A percentile compares a stretch with the other conserved stretches of the same genome.
Evolutionary conservation across 1,140 invertebrate species (phyloP).

Genomic region (Aphidius ervi): DNA sequence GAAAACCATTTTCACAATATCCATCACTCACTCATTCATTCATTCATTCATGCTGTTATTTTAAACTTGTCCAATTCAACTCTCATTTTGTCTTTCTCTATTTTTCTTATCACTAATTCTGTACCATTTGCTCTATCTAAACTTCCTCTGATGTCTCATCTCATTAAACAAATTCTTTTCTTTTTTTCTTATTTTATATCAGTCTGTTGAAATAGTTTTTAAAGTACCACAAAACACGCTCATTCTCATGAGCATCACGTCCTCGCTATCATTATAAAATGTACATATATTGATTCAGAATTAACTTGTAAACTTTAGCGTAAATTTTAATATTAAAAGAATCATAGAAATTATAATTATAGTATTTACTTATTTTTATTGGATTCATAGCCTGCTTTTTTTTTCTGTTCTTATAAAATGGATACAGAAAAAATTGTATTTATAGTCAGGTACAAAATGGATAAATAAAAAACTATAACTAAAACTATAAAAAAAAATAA

Average conservation of each 20-base stretch:
- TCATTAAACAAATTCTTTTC: too few relatives aligned
- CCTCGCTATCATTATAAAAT: constrained; percentile 18
- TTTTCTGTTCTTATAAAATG: constrained; percentile 1
- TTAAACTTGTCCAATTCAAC: background rate
- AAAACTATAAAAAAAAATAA: too few relatives aligned
- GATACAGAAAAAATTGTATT: constrained; percentile 25
- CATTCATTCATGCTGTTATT: constrained; percentile 9
- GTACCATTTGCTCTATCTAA: background rate
- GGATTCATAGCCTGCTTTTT: constrained; percentile 20
- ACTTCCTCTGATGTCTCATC: constrained; percentile 2
- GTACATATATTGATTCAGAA: constrained; percentile 29
- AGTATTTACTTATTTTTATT: constrained; percentile 31
- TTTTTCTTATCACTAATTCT: background rate
- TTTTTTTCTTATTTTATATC: too few relatives aligned
- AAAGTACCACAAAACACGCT: constrained; percentile 15
- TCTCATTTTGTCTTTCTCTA: background rate
- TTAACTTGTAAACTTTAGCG: constrained; percentile 26
- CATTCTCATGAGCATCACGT: constrained; percentile 22
- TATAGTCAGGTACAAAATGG: constrained; percentile 16
- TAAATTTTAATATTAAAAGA: constrained; percentile 28
- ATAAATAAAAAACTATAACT: constrained; percentile 10
- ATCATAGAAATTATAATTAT: constrained; percentile 24
- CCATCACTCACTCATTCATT: constrained; percentile 6
- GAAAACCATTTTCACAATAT: constrained; percentile 15
- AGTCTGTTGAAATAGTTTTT: too few relatives aligned